Base-by-base conservation (phyloP, 1,140 invertebrate species). In the Pseudomyrmex dendroicus region DNA sequence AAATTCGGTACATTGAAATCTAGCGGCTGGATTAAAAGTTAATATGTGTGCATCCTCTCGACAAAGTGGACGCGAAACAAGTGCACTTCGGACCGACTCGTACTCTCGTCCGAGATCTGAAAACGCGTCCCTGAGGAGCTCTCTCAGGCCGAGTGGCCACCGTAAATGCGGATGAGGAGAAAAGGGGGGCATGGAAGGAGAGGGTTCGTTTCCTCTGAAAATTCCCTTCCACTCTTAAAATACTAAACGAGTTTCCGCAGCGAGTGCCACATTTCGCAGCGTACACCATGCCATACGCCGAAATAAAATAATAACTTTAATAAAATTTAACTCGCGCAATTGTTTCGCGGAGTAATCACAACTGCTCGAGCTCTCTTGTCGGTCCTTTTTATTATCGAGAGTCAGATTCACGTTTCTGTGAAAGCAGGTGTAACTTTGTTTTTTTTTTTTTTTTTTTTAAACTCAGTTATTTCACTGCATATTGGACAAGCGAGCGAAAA, bases 71-170 rank as follows among this genome's bases (percentile, higher is more conserved):
- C 61, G 66, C 50, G 80, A 83, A 74, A 64, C 48, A 64, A 74
- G 82, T 73, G 67, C 20, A 73, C 82, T 50, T 22, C 25, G 67
- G 57, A 35, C 35, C 35, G 35, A 35, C 57, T 35, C 67, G 54
- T 67, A 52, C 12, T 52, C 61, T 63, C 56, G 68, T 48, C 64
- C 52, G 46, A 67, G 64, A 83, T 68, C 54, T 59, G 62, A 74
- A 73, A 54, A 74, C 48, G 62, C 46, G 82, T 78, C 64, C 62
- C 63, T 77, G 56, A 84, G 77, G 83, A 64, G 57, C 35, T 80
- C 68, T 84, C 22, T 63, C n/a, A 7, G 35, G 44, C 35, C 48
- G 25, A 80, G 73, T 77, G 62, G 25, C 35, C 50, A 62, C 48
- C 48, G 73, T 67, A 48, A 77, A 67, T 67, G 22, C 62, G 66